Evolutionary conservation across 2,113 vertebrate species (phyloP), one percentile per base, ranked within the genome.

Genomic region (Motacilla tschutschensis): DNA sequence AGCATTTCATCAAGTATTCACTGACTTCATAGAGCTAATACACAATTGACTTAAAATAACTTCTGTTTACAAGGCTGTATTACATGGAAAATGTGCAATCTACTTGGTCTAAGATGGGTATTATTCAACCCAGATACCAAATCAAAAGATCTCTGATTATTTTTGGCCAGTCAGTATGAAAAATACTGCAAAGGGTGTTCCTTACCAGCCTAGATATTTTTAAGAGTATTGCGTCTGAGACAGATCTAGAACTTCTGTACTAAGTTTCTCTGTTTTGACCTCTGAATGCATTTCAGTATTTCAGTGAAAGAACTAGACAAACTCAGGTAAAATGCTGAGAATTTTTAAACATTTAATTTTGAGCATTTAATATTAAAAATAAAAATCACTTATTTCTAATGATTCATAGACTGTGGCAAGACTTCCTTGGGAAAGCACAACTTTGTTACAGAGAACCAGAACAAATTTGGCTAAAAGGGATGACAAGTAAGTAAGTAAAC

Each of bases 1-100:
- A 88, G 44, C 88, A 88, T 92, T 94, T 94, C 78, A 94, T 95
- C 93, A 95, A 94, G 88, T 82, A 94, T 92, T 92, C 93, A 92
- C 81, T 18, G 24, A 87, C 90, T 93, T 92, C 90, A 88, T 26
- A 88, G 75, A 90, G 86, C 90, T 89, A 86, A 84, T 91, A 92
- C 55, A 93, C 81, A 91, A 91, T 48, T 92, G 86, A 82, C 88
- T 95, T 93, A 92, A 95, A 95, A 94, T 94, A 95, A 74, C 92
- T 74, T 93, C 40, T 77, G 86, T 94, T 94, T 92, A 93, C 81
- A 91, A 77, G 92, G 29, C 92, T 79, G 60, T 66, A 67, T 88
- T 92, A 90, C 69, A 85, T 25, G 26, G 46, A 60, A 87, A 90
- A 87, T 85, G 58, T 91, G 48, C 55, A 87, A 71, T 58, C 72